Evolutionary conservation across 2,888 invertebrate genomes (phyloP), one percentile per base, ranked within the genome.

Genomic region (Netelia inedita): DNA sequence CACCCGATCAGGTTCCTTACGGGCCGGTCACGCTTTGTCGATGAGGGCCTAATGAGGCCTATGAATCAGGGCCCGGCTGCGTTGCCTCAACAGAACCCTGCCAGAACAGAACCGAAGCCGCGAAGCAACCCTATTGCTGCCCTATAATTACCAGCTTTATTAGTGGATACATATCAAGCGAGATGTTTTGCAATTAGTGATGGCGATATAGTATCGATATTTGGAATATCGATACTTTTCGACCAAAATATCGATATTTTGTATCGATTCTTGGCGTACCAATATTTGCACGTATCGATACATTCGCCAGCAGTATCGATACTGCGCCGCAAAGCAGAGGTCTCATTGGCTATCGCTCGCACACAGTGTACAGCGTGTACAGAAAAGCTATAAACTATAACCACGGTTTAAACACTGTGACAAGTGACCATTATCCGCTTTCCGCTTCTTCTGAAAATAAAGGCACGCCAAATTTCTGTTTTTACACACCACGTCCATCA

Each of bases 281-380:
- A 65, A 65, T 80, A 80, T 80, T 65, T 80, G 3, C 28, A 55
- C 9, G 50, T 72, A 80, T 80, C 79, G 66, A 80, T 80, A 80
- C 79, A 16, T n/a, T n/a, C n/a, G n/a, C n/a, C n/a, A n/a, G n/a
- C n/a, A n/a, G n/a, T n/a, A n/a, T n/a, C n/a, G n/a, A n/a, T n/a
- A n/a, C n/a, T n/a, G n/a, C n/a, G n/a, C 35, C 35, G 35, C 6
- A 35, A 35, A 35, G 3, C 19, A 66, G 21, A 10, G 10, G 21
- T 19, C 1, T 35, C 46, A 55, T 3, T 35, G 50, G 0, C 79
- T 11, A 9, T 82, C 69, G 55, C 79, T 79, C 19, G 69, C 50
- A 35, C 6, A 35, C 35, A 35, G 5, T 57, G 35, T 0, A 69
- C 23, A 16, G 78, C n/a, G n/a, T n/a, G n/a, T n/a, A n/a, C n/a